Evolutionary conservation across 2,888 invertebrate species (phyloP).

Genomic region (Calameuta filiformis): DNA sequence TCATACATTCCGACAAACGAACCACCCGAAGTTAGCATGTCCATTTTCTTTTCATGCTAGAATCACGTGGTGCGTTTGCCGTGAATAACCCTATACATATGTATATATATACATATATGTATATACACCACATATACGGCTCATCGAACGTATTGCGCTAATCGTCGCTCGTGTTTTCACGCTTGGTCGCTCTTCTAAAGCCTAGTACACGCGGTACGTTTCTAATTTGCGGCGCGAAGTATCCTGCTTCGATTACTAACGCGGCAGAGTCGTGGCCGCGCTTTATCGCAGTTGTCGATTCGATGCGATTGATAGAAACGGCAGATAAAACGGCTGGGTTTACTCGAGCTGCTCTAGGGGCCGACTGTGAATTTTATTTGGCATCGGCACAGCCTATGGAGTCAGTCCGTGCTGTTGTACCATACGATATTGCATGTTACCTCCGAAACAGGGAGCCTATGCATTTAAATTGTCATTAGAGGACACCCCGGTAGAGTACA

Average conservation of each 20-base stretch:
- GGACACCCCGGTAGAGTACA: not conserved
- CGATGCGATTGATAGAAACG: slow-evolving; percentile 18
- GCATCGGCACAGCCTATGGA: not conserved
- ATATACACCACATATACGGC: not conserved
- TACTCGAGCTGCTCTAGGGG: slow-evolving; percentile 22
- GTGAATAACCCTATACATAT: no score
- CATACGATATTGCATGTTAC: not conserved
- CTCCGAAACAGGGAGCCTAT: slow-evolving; percentile 41
- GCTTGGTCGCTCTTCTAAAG: not conserved
- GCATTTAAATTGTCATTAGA: slow-evolving; percentile 51
- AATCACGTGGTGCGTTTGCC: no score
- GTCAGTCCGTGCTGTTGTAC: not conserved
- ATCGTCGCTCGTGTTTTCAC: not conserved
- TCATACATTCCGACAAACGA: no score
- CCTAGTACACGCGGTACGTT: not conserved
- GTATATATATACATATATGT: no score
- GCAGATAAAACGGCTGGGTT: slow-evolving; percentile 13
- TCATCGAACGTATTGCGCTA: not conserved
- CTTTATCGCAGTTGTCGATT: not conserved
- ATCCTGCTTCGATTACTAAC: not conserved
- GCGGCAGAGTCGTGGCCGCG: not conserved
- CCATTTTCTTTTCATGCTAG: no score
- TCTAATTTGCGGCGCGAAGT: not conserved
- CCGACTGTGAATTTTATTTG: slow-evolving; percentile 37
- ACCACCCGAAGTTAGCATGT: no score